Evolutionary conservation across 2,113 vertebrate genomes (phyloP), one percentile per base, ranked within the genome.

Genomic region (Cercocebus atys): DNA sequence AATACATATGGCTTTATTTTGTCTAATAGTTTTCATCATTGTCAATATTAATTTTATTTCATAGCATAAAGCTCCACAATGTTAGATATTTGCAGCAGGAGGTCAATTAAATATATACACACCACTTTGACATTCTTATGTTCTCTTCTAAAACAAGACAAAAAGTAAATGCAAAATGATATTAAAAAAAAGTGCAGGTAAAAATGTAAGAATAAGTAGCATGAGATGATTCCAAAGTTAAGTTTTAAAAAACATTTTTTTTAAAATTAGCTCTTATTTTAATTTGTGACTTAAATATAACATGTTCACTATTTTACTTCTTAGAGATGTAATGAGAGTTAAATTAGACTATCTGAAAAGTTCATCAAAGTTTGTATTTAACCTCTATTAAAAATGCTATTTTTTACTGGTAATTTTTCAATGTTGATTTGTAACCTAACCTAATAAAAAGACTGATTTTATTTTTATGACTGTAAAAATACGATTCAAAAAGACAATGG

Each of bases 1-100:
- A 92, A 64, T 18, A 86, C 83, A 40, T 59, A 43, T 6, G 14
- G 12, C 40, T 96, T 93, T 90, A 55, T 93, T 97, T 93, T 79
- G 11, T n/a, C 43, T 16, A 90, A 85, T 16, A 88, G 13, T 90
- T 90, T 68, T 95, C 11, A 79, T 81, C 45, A 88, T 72, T 88
- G 57, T 7, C 40, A 96, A 50, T 93, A 88, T 16, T 61, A 66
- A 95, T 88, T 84, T 27, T 68, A 8, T 78, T 47, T 92, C 73
- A 76, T 64, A 79, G 8, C 30, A 78, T 1, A 95, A 14, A 90
- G 43, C 6, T 90, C 4, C 1, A 87, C 11, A 88, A 18, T 88
- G n/a, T 72, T 79, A 95, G 8, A 25, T 88, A 57, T 90, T 93
- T 97, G 73, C 13, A 81, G 87, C 38, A 45, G 43, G 73, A 59